Conservation (phyloP, 2,797 vertebrate species). For the Gorsachius magnificus region DNA sequence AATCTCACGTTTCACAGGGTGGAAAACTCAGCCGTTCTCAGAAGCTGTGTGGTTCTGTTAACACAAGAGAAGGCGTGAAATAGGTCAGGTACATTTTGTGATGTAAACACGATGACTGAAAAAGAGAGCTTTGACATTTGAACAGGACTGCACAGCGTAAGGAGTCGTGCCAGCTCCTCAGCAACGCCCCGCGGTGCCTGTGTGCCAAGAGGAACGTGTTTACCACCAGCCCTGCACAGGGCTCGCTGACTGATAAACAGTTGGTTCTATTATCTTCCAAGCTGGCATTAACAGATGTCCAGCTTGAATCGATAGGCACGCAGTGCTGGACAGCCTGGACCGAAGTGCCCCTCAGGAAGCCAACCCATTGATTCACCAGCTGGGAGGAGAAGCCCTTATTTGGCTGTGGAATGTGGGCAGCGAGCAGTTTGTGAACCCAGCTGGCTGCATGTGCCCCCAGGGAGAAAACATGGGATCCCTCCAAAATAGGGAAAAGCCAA, state of each 20-base stretch:
- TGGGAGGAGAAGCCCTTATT: not conserved
- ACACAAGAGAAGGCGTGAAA: not conserved
- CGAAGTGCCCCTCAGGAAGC: not conserved
- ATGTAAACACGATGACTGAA: fast-evolving
- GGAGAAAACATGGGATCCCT: not conserved
- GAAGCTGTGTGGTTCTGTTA: not conserved
- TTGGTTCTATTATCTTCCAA: not conserved
- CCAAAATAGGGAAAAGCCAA: not conserved
- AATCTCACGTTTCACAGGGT: not conserved
- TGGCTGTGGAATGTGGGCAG: constrained; percentile 16
- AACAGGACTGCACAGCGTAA: fast-evolving
- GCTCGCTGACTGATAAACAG: not conserved
- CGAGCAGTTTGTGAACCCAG: not conserved
- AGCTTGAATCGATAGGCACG: not conserved
- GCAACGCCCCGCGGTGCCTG: fast-evolving
- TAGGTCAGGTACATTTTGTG: not conserved
- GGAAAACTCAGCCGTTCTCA: not conserved
- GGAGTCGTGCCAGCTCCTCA: not conserved
- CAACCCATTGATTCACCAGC: not conserved
- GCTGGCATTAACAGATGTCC: not conserved
- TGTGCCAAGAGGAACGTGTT: not conserved
- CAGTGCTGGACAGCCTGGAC: not conserved
- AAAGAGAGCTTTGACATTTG: not conserved
- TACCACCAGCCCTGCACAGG: not conserved
- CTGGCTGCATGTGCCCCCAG: not conserved